Evolutionary conservation across 2,797 vertebrate species (phyloP).

Genomic region (Cryptoprocta ferox): DNA sequence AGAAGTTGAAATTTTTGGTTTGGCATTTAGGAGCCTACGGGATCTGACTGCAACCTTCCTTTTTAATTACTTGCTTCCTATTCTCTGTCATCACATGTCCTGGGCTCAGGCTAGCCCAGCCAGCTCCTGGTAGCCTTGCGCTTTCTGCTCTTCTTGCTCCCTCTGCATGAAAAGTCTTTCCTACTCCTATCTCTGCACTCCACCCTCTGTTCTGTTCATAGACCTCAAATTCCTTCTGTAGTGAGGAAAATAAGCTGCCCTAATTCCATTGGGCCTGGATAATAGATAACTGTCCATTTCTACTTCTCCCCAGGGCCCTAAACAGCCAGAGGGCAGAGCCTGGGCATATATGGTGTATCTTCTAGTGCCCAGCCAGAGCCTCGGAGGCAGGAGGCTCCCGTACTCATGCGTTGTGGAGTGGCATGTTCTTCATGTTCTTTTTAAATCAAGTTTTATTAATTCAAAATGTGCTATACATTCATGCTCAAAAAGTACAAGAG

Average conservation of each 20-base stretch:
- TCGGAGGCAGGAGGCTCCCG: neutral
- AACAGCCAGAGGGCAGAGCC: neutral
- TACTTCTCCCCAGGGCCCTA: neutral
- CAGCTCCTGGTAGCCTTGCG: neutral
- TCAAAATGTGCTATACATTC: neutral
- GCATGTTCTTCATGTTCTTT: neutral
- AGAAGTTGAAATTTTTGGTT: neutral
- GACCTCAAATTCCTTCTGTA: conserved; percentile 13
- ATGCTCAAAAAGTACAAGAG: neutral
- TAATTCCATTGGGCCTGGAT: neutral
- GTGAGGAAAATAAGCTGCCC: neutral
- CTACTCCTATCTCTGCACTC: neutral
- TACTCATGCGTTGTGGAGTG: neutral
- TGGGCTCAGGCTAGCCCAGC: neutral
- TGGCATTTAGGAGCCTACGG: neutral
- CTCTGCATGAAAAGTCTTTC: neutral
- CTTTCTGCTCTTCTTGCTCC: neutral
- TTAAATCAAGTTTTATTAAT: conserved; percentile 9
- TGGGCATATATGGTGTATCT: neutral
- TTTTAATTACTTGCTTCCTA: neutral
- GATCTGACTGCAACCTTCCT: neutral
- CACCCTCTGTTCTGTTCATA: neutral
- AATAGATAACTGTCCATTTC: neutral
- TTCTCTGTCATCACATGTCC: neutral
- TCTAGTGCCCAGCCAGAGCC: neutral